A percentile compares a stretch with the other conserved stretches of the same genome.
Evolutionary conservation across 2,888 invertebrate genomes (phyloP).

Genomic region (Ischnus inquisitorius): DNA sequence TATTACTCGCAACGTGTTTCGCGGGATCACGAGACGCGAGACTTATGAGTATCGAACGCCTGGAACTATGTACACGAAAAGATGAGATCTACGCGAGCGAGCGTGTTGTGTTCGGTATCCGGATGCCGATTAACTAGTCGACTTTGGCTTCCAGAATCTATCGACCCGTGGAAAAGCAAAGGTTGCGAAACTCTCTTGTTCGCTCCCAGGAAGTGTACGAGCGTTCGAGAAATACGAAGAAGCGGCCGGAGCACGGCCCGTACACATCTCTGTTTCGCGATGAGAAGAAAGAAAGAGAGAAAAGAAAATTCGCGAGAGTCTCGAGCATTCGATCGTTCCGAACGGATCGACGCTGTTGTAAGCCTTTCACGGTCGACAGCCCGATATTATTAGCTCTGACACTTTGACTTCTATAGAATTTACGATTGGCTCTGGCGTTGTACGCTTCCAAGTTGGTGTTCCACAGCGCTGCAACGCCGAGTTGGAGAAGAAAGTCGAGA

Average conservation of each 20-base stretch:
- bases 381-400: constrained; percentile 71
- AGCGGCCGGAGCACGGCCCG: neutral
- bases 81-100: neutral
- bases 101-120: constrained; percentile 14
- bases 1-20: neutral
- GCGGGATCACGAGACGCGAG: neutral
- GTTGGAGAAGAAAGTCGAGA: constrained; percentile 15
- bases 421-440: constrained; percentile 65
- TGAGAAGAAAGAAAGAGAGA: neutral
- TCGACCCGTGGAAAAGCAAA: neutral
- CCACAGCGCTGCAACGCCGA: constrained; percentile 14
- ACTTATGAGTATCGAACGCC: neutral
- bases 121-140: constrained; percentile 17
- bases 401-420: constrained; percentile 71
- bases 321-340: constrained; percentile 41
- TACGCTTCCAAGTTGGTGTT: constrained; percentile 24
- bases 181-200: constrained; percentile 2
- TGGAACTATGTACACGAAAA: neutral
- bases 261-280: neutral
- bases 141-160: neutral
- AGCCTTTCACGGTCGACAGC: constrained; percentile 67
- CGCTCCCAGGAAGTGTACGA: constrained; percentile 21
- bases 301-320: neutral
- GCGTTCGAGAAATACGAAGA: constrained; percentile 12
- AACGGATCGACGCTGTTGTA: constrained; percentile 39